A percentile compares a stretch with the other conserved stretches of the same genome.
These are phyloP conservation scores for Drosophila affinis DNA, from an alignment of 2,888 invertebrate genomes.

Conservation along the genomic window DNA sequence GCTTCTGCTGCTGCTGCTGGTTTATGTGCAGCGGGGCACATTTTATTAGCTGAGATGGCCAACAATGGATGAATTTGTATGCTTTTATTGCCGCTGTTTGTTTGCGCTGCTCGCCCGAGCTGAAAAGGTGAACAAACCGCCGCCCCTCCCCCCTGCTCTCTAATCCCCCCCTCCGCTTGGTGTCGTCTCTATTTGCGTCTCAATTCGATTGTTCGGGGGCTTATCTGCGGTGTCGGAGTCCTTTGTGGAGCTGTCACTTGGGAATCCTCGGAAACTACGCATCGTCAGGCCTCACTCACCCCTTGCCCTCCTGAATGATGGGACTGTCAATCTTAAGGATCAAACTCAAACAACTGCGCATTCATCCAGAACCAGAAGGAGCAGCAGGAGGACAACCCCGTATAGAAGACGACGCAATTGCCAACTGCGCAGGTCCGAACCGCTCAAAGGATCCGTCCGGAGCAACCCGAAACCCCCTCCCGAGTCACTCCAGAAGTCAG, in stretches of 20 bases:
- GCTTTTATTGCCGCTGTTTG: conserved; percentile 60
- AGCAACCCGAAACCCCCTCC: conserved; percentile 10
- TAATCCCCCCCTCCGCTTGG: conserved; percentile 18
- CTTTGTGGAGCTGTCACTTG: conserved; percentile 69
- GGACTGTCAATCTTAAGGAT: conserved; percentile 11
- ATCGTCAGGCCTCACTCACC: conserved; percentile 10
- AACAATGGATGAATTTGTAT: conserved; percentile 71
- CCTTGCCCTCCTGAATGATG: neutral
- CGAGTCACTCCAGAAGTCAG: conserved; percentile 60
- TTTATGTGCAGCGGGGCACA: conserved; percentile 45
- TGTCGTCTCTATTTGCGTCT: conserved; percentile 63
- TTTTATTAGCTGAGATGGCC: conserved; percentile 65
- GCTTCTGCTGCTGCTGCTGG: conserved; percentile 27
- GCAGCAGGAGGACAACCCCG: neutral
- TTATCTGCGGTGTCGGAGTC: conserved; percentile 71
- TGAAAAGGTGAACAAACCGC: conserved; percentile 69
- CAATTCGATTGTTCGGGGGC: conserved; percentile 51
- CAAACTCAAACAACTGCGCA: conserved; percentile 50
- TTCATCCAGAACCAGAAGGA: conserved; percentile 7
- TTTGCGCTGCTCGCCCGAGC: conserved; percentile 40
- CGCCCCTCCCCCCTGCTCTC: conserved; percentile 11
- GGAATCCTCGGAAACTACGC: conserved; percentile 45
- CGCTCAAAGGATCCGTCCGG: conserved; percentile 44
- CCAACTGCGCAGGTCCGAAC: conserved; percentile 62
- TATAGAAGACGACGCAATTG: conserved; percentile 49